Evolutionary conservation across 2,888 invertebrate genomes (phyloP).

Genomic region (Monopis laevigella): DNA sequence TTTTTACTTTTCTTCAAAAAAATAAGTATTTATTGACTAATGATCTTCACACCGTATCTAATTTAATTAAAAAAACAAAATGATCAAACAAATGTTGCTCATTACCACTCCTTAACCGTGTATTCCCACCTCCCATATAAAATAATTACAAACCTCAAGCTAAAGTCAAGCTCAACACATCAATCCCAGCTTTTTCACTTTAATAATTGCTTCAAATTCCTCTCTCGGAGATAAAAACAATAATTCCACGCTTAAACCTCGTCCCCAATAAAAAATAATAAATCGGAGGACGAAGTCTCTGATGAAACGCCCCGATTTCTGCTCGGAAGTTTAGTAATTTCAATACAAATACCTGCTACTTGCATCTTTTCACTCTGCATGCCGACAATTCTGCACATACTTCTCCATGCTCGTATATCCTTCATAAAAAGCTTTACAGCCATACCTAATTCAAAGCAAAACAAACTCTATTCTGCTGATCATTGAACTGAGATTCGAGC

Average conservation of each 20-base stretch:
- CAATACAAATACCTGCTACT: slow-evolving; percentile 65
- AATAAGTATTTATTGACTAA: too few relatives aligned
- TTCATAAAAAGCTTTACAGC: slow-evolving; percentile 23
- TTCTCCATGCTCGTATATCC: slow-evolving; percentile 46
- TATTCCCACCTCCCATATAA: too few relatives aligned
- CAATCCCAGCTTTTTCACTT: slow-evolving; percentile 2
- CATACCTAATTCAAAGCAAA: slow-evolving; percentile 17
- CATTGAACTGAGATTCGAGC: neutral
- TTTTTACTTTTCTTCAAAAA: too few relatives aligned
- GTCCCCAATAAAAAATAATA: slow-evolving; percentile 58
- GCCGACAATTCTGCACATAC: slow-evolving; percentile 64
- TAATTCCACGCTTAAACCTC: slow-evolving; percentile 58
- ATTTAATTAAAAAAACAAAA: too few relatives aligned
- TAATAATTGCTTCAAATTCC: slow-evolving; percentile 62
- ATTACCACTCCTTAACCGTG: too few relatives aligned
- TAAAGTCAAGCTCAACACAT: too few relatives aligned
- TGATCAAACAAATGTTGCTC: too few relatives aligned
- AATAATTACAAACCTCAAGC: too few relatives aligned
- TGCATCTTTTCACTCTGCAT: slow-evolving; percentile 51
- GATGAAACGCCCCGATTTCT: slow-evolving; percentile 61
- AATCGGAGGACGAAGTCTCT: slow-evolving; percentile 42
- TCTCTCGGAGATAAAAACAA: slow-evolving; percentile 60
- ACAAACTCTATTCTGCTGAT: slow-evolving; percentile 17
- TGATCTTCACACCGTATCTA: too few relatives aligned
- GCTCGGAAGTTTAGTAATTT: slow-evolving; percentile 57